Conservation (phyloP, 1,140 invertebrate genomes). For the Heterodera carotae region DNA sequence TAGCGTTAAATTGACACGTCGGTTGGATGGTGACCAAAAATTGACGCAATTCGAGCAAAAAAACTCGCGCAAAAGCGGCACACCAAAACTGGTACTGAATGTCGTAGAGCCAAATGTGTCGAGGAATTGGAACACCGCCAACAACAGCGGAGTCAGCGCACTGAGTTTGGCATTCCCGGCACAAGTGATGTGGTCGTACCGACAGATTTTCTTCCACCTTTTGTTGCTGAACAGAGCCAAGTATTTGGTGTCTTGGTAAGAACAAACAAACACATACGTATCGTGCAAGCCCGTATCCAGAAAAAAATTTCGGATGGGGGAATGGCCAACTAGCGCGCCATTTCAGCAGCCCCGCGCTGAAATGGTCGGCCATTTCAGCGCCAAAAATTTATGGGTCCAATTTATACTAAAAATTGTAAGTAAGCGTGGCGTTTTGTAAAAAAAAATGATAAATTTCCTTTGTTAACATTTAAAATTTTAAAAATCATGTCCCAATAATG, state of each 20-base stretch:
- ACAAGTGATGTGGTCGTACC: conserved; percentile 30
- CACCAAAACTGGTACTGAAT: conserved; percentile 21
- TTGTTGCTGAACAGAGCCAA: conserved; percentile 36
- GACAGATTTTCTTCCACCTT: conserved; percentile 28
- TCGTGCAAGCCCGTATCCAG: too few relatives aligned
- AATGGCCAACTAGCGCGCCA: too few relatives aligned
- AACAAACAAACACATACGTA: too few relatives aligned
- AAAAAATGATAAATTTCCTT: too few relatives aligned
- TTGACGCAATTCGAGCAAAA: not conserved
- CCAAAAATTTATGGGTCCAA: too few relatives aligned
- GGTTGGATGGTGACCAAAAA: not conserved
- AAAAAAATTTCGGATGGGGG: too few relatives aligned
- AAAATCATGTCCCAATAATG: too few relatives aligned
- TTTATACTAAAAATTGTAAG: too few relatives aligned
- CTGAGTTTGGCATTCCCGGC: conserved; percentile 37
- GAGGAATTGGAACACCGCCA: conserved; percentile 23
- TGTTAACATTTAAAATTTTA: too few relatives aligned
- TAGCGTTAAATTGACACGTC: too few relatives aligned
- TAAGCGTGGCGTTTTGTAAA: not conserved
- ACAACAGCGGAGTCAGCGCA: conserved; percentile 23
- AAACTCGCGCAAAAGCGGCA: not conserved
- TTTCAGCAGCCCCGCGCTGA: too few relatives aligned
- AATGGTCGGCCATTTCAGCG: too few relatives aligned
- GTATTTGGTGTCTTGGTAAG: conserved; percentile 28
- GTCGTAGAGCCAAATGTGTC: not conserved